Base-by-base conservation (phyloP, 2,113 vertebrate genomes). In the Trochalopteron elliotii region DNA sequence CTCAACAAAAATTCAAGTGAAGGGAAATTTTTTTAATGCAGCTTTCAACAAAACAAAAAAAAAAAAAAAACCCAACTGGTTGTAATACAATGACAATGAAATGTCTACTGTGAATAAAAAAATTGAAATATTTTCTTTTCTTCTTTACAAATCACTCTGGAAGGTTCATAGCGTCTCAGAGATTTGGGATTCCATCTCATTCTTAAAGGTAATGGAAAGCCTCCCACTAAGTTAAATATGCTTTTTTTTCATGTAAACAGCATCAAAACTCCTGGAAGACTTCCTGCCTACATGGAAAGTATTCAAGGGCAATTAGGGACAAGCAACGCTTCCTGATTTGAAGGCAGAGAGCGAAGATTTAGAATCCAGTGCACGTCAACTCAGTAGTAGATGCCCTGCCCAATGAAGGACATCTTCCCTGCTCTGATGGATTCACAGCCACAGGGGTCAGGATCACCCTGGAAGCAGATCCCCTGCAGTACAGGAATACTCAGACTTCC, bases 391-490 rank as follows among this genome's bases (percentile, higher is more conserved):
- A 35, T 64, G 35, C 23, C 22, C 52, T 27, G 27, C 10, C 33
- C 19, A 14, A 44, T 44, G 11, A 92, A 33, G 39, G 17, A 17
- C 27, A 52, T 30, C n/a, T 64, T 71, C 27, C 40, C 22, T 33
- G 37, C 69, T 63, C 52, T 12, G 42, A 27, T 0, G 2, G 39
- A 75, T 63, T 44, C 24, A 84, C 20, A 74, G 50, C 50, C n/a
- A 17, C 0, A 0, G 21, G 21, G 23, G 27, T 20, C 57, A 71
- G 40, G 15, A 76, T 27, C 2, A 3, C 11, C 6, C 31, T 7
- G 13, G 45, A 18, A 81, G 35, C 3, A 31, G 39, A 67, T 30
- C 8, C 60, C 39, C 55, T 61, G 20, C 37, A 35, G 50, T 9
- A 50, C 25, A 53, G 12, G 27, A 76, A 37, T 45, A 31, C 33